Conservation (phyloP, 2,888 invertebrate genomes). For the Ichneumoninae sp. region DNA sequence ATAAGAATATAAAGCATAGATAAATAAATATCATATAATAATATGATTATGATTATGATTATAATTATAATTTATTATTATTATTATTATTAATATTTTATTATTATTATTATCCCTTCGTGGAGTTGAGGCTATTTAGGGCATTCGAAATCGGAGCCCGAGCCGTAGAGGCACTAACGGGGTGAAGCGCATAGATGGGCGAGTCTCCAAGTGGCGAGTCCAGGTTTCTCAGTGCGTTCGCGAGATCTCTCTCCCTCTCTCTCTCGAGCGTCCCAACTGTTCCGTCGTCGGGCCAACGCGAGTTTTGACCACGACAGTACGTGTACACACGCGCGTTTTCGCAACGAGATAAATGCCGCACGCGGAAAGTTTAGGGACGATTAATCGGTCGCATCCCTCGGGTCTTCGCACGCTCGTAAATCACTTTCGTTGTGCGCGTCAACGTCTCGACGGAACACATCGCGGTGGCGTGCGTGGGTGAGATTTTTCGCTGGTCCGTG, state of each 20-base stretch:
- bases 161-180: not conserved
- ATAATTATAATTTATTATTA: too few relatives aligned
- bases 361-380: constrained; percentile 67
- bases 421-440: constrained; percentile 56
- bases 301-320: not conserved
- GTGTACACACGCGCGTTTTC: constrained; percentile 27
- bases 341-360: constrained; percentile 59
- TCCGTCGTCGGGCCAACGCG: constrained; percentile 44
- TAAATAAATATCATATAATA: too few relatives aligned
- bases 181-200: constrained; percentile 3
- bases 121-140: not conserved
- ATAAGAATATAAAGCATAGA: too few relatives aligned
- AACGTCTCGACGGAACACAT: constrained; percentile 55
- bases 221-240: constrained; percentile 43
- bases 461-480: constrained; percentile 53
- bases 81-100: too few relatives aligned
- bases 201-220: constrained; percentile 48
- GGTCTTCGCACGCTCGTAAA: constrained; percentile 64
- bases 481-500: constrained; percentile 54
- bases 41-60: too few relatives aligned
- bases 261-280: constrained; percentile 46
- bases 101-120: not conserved
- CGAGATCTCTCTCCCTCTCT: constrained; percentile 6
- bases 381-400: constrained; percentile 68
- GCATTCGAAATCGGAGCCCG: not conserved